Evolutionary conservation across 2,113 vertebrate species (phyloP).

Genomic region (Balaeniceps rex): DNA sequence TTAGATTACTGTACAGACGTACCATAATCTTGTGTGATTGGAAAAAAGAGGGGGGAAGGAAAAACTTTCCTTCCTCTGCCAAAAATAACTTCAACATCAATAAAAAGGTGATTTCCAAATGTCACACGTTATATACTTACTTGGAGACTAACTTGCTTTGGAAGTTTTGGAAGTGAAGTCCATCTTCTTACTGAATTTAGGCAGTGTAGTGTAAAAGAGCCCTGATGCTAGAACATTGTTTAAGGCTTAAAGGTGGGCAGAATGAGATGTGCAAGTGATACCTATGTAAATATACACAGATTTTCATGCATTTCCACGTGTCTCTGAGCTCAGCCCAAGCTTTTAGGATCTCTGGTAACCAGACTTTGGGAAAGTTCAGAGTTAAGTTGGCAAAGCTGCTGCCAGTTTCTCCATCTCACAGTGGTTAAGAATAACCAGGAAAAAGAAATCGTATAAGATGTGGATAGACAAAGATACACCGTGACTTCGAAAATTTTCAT

Average conservation of each 20-base stretch:
- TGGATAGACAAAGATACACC: not conserved
- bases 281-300: not conserved
- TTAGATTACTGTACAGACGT: slow-evolving; percentile 16
- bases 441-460: not conserved
- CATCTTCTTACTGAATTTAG: not conserved
- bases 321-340: not conserved
- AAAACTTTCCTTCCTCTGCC: slow-evolving; percentile 2
- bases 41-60: not conserved
- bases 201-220: not conserved
- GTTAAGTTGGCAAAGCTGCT: not conserved
- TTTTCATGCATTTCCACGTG: not conserved
- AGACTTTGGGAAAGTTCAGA: not conserved
- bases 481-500: not conserved
- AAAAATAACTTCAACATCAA: slow-evolving; percentile 31
- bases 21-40: not conserved
- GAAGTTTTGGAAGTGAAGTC: not conserved
- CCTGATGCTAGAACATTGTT: not conserved
- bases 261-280: not conserved
- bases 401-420: not conserved
- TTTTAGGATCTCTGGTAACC: not conserved
- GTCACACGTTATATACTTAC: not conserved
- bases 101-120: slow-evolving; percentile 17
- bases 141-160: not conserved
- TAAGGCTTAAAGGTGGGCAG: not conserved
- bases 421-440: not conserved